phyloP scores from a whole-genome alignment of 2,797 vertebrate species.

The Malurus splendens region DNA sequence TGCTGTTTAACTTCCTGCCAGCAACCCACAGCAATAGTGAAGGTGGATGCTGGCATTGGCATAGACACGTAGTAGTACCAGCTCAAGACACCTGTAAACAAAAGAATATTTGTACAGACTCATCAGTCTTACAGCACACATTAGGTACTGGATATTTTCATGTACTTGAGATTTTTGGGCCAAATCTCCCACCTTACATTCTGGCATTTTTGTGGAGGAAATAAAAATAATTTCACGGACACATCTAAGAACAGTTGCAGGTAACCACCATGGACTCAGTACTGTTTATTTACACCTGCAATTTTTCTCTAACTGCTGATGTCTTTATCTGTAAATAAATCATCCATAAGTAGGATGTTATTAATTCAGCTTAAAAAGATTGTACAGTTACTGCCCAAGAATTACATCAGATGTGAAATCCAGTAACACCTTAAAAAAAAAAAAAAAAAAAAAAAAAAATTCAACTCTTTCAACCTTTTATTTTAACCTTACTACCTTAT shows the following conservation, averaged over 20 bases:
- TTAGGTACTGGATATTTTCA: neutral
- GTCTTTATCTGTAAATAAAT: neutral
- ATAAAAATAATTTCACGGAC: neutral
- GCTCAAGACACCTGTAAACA: constrained; percentile 70
- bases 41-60: constrained; percentile 96
- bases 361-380: neutral
- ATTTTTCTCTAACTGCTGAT: neutral
- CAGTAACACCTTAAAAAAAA: neutral
- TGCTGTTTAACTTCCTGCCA: constrained; percentile 80
- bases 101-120: neutral
- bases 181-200: neutral
- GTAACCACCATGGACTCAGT: neutral
- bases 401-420: neutral
- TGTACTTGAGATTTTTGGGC: neutral
- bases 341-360: neutral
- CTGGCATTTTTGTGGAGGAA: neutral
- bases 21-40: constrained; percentile 89
- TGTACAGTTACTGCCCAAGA: neutral
- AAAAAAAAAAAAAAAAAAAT: neutral
- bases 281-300: neutral
- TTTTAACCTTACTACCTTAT: neutral
- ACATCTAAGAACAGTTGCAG: neutral
- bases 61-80: constrained; percentile 96
- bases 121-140: neutral
- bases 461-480: neutral